Conservation (phyloP, 2,797 vertebrate genomes). For the Fratercula arctica region DNA sequence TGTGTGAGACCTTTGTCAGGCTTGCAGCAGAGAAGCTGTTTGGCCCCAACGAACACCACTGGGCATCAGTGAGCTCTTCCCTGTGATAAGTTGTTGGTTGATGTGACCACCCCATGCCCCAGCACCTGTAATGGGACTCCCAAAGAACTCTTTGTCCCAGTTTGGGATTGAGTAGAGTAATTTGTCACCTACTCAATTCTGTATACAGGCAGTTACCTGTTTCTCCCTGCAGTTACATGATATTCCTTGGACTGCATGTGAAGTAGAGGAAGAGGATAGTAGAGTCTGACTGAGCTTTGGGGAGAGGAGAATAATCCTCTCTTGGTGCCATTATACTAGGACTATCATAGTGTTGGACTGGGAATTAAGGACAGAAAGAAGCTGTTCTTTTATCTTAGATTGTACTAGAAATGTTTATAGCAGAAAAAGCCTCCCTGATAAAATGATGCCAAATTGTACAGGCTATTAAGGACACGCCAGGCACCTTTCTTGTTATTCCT, state of each 20-base stretch:
- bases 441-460: background rate
- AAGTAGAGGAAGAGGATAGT: background rate
- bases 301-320: background rate
- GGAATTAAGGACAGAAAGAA: background rate
- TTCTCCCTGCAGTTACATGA: accelerated
- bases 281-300: background rate
- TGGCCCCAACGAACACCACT: background rate
- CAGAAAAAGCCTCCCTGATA: background rate
- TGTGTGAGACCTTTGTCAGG: background rate
- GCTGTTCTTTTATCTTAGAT: background rate
- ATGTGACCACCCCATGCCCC: background rate
- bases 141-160: accelerated
- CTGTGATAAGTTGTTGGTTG: background rate
- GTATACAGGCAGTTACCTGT: background rate
- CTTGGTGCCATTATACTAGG: background rate
- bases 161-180: background rate
- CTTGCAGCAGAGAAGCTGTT: background rate
- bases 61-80: background rate
- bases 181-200: too few species aligned
- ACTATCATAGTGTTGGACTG: background rate
- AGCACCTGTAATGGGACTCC: background rate
- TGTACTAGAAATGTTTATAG: background rate
- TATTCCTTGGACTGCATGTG: background rate
- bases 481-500: background rate
- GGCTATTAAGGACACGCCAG: background rate